Percentiles rank a stretch among this genome's conserved stretches.
Evolutionary conservation across 2,113 vertebrate genomes (phyloP).

Genomic region (Scolopax mira): DNA sequence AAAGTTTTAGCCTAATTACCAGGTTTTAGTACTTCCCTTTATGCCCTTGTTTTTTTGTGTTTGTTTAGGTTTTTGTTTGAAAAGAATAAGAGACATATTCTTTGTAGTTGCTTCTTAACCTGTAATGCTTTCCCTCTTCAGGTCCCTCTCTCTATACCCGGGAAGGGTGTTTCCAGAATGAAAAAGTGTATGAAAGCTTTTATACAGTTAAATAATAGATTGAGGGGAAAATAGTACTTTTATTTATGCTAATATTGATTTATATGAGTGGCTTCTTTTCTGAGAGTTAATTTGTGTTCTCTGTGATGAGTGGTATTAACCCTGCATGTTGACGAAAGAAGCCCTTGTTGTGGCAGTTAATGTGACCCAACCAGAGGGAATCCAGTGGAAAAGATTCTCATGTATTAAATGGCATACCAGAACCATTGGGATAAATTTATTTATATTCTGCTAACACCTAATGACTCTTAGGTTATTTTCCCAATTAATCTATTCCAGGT

Average conservation of each 20-base stretch:
- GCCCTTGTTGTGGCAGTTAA: background rate
- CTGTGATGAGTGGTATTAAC: background rate
- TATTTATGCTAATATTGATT: background rate
- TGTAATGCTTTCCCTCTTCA: background rate
- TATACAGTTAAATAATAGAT: background rate
- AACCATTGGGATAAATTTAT: background rate
- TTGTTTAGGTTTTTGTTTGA: background rate
- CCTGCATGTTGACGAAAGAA: background rate
- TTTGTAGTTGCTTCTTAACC: background rate
- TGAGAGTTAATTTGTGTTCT: background rate
- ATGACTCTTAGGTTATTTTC: background rate
- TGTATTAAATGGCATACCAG: background rate
- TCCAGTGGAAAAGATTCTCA: background rate
- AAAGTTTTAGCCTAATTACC: background rate
- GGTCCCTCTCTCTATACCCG: fast-evolving
- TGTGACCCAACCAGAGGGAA: background rate
- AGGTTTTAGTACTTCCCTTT: background rate
- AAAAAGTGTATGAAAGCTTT: background rate
- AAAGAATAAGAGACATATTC: background rate
- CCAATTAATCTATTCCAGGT: background rate
- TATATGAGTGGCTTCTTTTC: background rate
- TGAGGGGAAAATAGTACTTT: background rate
- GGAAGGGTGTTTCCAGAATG: background rate
- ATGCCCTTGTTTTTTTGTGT: background rate
- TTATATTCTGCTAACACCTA: background rate